Percentiles rank a stretch among this genome's conserved stretches.
phyloP scores from a whole-genome alignment of 1,140 invertebrate species.

The Anastrepha ludens region DNA sequence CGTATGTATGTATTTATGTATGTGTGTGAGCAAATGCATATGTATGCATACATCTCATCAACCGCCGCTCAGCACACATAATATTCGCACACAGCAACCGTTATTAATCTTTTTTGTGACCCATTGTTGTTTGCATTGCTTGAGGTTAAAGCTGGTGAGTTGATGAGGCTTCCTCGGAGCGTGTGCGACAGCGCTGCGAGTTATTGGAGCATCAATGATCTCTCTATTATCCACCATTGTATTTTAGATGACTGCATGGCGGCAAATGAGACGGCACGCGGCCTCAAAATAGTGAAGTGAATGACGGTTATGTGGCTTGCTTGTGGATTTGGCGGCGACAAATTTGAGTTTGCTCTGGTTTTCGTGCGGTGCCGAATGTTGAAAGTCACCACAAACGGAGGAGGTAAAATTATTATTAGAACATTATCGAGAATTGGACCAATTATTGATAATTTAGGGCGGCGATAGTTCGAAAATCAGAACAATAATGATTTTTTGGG shows the following conservation, averaged over 20 bases:
- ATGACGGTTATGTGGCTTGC: neutral
- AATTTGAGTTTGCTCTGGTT: neutral
- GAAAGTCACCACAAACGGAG: too few relatives aligned
- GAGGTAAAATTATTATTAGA: too few relatives aligned
- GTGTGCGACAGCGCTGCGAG: neutral
- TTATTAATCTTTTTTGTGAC: constrained; percentile 20
- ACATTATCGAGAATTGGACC: too few relatives aligned
- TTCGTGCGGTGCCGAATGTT: neutral
- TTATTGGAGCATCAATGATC: constrained; percentile 46
- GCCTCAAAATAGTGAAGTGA: neutral
- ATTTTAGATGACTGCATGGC: neutral
- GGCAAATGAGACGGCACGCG: neutral
- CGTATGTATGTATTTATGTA: neutral
- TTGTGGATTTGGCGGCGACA: neutral
- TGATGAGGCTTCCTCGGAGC: constrained; percentile 6
- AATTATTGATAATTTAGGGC: too few relatives aligned
- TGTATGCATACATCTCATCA: neutral
- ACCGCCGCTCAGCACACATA: neutral
- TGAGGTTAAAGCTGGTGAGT: neutral
- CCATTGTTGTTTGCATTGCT: constrained; percentile 3
- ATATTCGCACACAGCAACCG: neutral
- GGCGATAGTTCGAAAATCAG: too few relatives aligned
- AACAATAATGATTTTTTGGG: too few relatives aligned
- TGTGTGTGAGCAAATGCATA: neutral
- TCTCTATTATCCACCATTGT: neutral